Percentiles rank a stretch among this genome's conserved stretches.
phyloP scores from a whole-genome alignment of 2,113 vertebrate species.

The Butorides virescens region DNA sequence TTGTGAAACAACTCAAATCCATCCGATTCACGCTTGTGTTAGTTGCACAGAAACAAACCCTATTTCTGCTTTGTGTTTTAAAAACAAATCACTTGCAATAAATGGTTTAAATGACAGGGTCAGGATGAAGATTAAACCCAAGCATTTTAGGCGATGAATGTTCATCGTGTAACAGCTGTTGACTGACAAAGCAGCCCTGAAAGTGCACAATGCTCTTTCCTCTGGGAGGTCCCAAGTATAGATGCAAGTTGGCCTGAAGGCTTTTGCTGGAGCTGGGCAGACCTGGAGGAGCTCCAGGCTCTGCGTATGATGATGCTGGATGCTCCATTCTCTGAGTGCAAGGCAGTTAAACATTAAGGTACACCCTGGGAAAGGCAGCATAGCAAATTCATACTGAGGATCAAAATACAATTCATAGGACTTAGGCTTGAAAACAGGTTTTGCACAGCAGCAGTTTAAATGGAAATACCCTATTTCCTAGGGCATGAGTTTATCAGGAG shows the following conservation, averaged over 20 bases:
- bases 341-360: not conserved
- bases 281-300: not conserved
- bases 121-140: not conserved
- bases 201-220: not conserved
- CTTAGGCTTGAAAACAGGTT: not conserved
- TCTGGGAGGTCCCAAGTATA: not conserved
- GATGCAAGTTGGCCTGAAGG: not conserved
- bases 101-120: not conserved
- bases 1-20: not conserved
- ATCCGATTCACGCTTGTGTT: not conserved
- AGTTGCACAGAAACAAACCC: not conserved
- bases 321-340: not conserved
- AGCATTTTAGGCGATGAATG: too few relatives aligned
- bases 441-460: not conserved
- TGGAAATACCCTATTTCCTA: not conserved
- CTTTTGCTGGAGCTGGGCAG: too few relatives aligned
- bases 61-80: not conserved
- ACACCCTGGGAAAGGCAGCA: not conserved
- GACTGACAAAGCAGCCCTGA: not conserved
- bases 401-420: not conserved
- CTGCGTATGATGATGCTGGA: accelerated
- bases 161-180: not conserved
- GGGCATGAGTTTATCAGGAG: not conserved
- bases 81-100: not conserved
- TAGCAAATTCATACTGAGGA: not conserved